A percentile compares a stretch with the other conserved stretches of the same genome.
phyloP scores from a whole-genome alignment of 2,113 vertebrate genomes.

The Dicerorhinus sumatrensis region DNA sequence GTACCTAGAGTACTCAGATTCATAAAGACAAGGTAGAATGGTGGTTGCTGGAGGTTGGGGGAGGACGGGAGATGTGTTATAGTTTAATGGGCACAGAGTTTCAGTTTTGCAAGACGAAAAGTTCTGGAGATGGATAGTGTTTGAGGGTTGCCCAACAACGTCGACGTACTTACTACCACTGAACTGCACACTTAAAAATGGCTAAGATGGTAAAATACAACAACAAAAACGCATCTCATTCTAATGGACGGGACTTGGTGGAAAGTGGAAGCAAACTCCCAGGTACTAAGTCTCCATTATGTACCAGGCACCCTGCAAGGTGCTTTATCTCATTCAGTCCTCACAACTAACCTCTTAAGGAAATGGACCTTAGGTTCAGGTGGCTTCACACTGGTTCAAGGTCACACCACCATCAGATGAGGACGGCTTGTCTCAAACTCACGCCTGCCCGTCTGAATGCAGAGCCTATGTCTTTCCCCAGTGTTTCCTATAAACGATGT shows the following conservation, averaged over 20 bases:
- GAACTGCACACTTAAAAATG: background rate
- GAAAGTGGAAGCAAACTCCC: background rate
- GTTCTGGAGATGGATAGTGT: background rate
- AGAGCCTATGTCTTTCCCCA: background rate
- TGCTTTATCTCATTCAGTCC: background rate
- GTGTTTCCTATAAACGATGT: background rate
- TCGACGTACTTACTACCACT: background rate
- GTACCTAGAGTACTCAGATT: background rate
- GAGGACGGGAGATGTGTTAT: background rate
- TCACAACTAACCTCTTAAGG: background rate
- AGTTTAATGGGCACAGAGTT: background rate
- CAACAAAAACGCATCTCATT: background rate
- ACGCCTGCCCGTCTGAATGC: background rate
- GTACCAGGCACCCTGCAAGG: background rate
- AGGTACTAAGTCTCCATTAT: background rate
- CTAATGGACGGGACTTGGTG: background rate
- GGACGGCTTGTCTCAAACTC: background rate
- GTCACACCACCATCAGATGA: background rate
- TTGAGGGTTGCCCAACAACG: background rate
- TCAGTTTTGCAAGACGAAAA: background rate
- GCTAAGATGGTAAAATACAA: background rate
- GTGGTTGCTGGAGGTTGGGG: background rate
- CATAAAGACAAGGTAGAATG: background rate
- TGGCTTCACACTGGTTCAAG: background rate
- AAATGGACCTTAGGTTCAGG: background rate